Percentiles rank a stretch among this genome's conserved stretches.
Conservation (phyloP, 37 sponge, comb jelly and placozoan genomes). For the Amphimedon queenslandica region DNA sequence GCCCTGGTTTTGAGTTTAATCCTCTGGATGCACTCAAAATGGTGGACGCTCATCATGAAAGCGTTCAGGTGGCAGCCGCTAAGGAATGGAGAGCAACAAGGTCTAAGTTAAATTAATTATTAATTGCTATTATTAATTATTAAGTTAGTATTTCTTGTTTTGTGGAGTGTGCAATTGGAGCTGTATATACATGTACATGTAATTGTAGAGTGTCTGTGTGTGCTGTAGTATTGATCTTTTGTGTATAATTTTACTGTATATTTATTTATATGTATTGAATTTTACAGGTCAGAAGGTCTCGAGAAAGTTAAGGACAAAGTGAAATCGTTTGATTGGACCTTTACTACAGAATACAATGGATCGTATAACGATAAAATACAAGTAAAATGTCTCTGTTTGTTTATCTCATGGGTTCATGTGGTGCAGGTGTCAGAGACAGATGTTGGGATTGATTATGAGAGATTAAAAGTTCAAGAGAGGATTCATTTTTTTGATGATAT, state of each 20-base stretch:
- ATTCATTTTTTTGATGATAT: constrained; percentile 82
- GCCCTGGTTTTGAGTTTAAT: constrained; percentile 51
- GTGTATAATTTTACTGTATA: too few species aligned
- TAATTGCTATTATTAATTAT: background rate
- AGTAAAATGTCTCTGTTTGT: background rate
- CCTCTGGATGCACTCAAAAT: constrained; percentile 83
- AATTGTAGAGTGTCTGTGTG: too few species aligned
- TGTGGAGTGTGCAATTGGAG: too few species aligned
- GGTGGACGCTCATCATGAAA: constrained; percentile 55
- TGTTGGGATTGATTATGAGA: constrained; percentile 73
- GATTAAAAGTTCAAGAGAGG: constrained; percentile 69
- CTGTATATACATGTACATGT: too few species aligned
- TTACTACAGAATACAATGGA: constrained; percentile 79
- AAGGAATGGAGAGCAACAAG: constrained; percentile 75
- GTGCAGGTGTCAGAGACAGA: constrained; percentile 46
- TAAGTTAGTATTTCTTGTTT: too few species aligned
- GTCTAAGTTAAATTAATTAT: constrained; percentile 9
- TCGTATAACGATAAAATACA: constrained; percentile 2
- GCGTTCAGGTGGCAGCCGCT: constrained; percentile 80
- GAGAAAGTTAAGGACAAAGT: constrained; percentile 48
- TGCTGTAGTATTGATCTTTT: too few species aligned
- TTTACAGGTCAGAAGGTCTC: constrained; percentile 24
- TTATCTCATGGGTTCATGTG: background rate
- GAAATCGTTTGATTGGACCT: constrained; percentile 97
- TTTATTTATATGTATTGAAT: background rate